A percentile compares a stretch with the other conserved stretches of the same genome.
Conservation (phyloP, 1,140 invertebrate genomes). For the Palaemon carinicauda region DNA sequence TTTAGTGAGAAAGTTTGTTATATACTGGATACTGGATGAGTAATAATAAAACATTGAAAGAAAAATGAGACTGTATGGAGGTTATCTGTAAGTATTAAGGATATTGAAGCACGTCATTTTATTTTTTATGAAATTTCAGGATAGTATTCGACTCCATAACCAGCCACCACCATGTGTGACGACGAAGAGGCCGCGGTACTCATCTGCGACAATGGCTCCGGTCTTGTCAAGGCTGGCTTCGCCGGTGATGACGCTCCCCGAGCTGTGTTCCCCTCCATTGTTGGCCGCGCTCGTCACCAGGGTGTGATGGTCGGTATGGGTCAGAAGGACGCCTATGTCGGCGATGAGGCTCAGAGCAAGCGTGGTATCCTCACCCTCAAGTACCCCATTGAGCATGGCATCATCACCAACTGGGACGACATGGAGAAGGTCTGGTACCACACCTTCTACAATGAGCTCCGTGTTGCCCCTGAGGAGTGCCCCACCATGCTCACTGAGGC, state of each 20-base stretch:
- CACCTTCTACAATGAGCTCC: conserved; percentile 93
- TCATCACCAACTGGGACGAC: conserved; percentile 96
- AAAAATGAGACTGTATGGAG: too few species aligned
- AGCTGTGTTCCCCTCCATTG: conserved; percentile 74
- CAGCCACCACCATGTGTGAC: conserved; percentile 68
- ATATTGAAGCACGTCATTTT: too few species aligned
- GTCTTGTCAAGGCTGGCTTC: conserved; percentile 75
- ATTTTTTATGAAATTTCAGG: too few species aligned
- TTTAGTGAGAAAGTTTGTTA: too few species aligned
- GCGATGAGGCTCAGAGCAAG: conserved; percentile 92
- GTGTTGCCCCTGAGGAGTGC: conserved; percentile 93
- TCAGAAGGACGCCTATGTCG: conserved; percentile 88
- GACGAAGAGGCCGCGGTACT: conserved; percentile 73
- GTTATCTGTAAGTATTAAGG: too few species aligned
- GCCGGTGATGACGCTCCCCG: conserved; percentile 74
- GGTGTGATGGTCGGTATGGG: conserved; percentile 93
- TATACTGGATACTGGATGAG: too few species aligned
- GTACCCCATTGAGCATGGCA: conserved; percentile 94
- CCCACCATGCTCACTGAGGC: conserved; percentile 91
- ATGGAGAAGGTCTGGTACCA: conserved; percentile 98
- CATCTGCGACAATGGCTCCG: conserved; percentile 72
- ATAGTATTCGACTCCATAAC: too few species aligned
- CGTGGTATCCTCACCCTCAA: conserved; percentile 89
- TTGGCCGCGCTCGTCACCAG: conserved; percentile 71
- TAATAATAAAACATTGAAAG: too few species aligned